A percentile compares a stretch with the other conserved stretches of the same genome.
These are phyloP conservation scores for Epizoanthus illoricatus DNA, from an alignment of 92 coral and sea anemone species.

Conservation along the genomic window DNA sequence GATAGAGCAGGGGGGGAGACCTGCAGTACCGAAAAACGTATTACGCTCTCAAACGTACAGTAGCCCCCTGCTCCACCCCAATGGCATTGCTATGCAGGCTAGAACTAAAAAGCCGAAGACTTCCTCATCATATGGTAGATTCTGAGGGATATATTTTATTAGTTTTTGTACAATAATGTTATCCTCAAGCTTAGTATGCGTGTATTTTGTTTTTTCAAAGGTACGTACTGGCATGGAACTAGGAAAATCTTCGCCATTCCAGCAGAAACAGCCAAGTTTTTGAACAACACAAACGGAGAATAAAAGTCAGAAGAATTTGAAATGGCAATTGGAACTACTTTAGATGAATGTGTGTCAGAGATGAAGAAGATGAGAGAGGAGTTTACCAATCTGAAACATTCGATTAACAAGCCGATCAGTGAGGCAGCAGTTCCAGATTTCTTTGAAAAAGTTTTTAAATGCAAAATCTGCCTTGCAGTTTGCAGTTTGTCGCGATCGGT, in stretches of 20 bases:
- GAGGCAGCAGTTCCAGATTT: background rate
- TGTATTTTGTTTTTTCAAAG: background rate
- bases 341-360: background rate
- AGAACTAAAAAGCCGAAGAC: too few relatives aligned
- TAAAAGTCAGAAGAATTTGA: background rate
- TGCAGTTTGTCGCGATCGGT: background rate
- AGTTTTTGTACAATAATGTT: too few relatives aligned
- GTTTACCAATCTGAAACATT: background rate
- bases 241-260: background rate
- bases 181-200: too few relatives aligned
- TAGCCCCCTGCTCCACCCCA: too few relatives aligned
- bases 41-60: too few relatives aligned
- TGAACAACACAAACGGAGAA: background rate
- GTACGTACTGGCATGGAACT: constrained; percentile 8
- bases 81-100: too few relatives aligned
- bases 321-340: background rate
- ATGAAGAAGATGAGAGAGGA: background rate
- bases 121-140: too few relatives aligned
- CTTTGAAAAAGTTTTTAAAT: background rate
- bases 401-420: background rate
- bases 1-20: too few relatives aligned
- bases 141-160: too few relatives aligned
- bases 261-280: background rate
- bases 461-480: background rate
- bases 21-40: too few relatives aligned